These are phyloP conservation scores for Ditula angustiorana DNA, from an alignment of 2,888 invertebrate species.

Conservation along the genomic window DNA sequence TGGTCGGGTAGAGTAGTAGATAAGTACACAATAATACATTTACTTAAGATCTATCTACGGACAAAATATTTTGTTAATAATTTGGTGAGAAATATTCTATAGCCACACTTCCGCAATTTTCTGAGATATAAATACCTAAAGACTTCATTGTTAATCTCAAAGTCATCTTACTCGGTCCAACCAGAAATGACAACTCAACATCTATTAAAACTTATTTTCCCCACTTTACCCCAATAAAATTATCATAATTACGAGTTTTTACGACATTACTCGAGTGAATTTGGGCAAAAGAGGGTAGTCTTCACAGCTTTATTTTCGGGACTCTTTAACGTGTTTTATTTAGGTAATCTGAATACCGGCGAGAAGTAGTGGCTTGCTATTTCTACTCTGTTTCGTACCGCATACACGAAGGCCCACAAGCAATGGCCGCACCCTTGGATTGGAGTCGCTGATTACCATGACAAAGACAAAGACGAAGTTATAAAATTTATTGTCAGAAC, in stretches of 20 bases:
- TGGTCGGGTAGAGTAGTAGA: too few relatives aligned
- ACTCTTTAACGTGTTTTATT: not conserved
- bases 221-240: conserved; percentile 23
- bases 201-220: conserved; percentile 16
- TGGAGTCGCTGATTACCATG: too few relatives aligned
- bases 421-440: too few relatives aligned
- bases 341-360: not conserved
- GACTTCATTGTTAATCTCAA: not conserved
- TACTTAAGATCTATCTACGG: too few relatives aligned
- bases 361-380: not conserved
- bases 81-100: too few relatives aligned
- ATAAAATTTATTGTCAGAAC: too few relatives aligned
- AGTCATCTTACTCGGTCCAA: not conserved
- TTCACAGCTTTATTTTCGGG: not conserved
- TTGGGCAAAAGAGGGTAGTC: not conserved
- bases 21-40: too few relatives aligned
- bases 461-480: too few relatives aligned
- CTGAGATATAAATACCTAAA: not conserved
- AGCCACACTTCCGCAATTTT: too few relatives aligned
- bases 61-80: too few relatives aligned
- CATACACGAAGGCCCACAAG: too few relatives aligned
- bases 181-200: conserved; percentile 5
- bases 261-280: conserved; percentile 12
- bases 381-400: too few relatives aligned
- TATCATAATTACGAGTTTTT: conserved; percentile 27